A percentile compares a stretch with the other conserved stretches of the same genome.
Evolutionary conservation across 2,888 invertebrate species (phyloP).

Genomic region (Phengaris alcon): DNA sequence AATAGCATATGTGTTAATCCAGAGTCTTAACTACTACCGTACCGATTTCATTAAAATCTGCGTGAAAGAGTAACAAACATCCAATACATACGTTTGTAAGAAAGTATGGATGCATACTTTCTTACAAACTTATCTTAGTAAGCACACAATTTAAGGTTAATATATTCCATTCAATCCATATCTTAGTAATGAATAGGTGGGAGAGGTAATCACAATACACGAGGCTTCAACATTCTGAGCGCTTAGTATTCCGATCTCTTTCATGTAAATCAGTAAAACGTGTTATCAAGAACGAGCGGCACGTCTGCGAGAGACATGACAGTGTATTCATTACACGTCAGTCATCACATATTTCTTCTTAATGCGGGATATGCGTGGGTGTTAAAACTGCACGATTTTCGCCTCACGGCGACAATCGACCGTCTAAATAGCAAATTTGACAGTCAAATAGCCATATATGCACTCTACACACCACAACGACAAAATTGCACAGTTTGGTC

Average conservation of each 20-base stretch:
- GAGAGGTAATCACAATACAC: not conserved
- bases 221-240: not conserved
- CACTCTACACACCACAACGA: no score
- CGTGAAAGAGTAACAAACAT: no score
- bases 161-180: not conserved
- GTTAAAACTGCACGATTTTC: no score
- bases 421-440: no score
- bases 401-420: no score
- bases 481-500: no score
- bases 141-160: not conserved
- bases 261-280: constrained; percentile 15
- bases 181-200: not conserved
- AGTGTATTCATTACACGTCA: not conserved
- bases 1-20: no score
- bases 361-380: not conserved
- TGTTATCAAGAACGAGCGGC: not conserved
- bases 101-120: not conserved
- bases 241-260: constrained; percentile 5
- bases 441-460: no score
- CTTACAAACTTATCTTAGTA: not conserved
- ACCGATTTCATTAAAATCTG: no score
- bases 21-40: no score
- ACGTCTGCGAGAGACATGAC: constrained; percentile 11
- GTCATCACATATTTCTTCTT: not conserved
- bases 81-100: no score